These are phyloP conservation scores for Henicopernis longicauda DNA, from an alignment of 2,113 vertebrate species.

Conservation along the genomic window DNA sequence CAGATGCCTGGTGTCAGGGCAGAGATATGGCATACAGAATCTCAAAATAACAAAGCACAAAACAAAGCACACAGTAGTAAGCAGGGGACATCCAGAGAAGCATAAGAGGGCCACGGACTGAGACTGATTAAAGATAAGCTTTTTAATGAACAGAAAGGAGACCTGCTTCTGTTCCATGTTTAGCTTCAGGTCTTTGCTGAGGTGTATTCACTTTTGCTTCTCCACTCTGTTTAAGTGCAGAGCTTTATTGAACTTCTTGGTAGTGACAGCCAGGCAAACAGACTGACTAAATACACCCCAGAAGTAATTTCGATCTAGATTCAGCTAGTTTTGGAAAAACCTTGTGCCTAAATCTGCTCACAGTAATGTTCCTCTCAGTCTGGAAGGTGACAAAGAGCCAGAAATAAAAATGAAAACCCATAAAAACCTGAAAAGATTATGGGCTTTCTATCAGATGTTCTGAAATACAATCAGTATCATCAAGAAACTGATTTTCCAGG, in stretches of 20 bases:
- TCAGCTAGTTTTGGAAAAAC: not conserved
- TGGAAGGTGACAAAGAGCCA: not conserved
- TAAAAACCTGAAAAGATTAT: not conserved
- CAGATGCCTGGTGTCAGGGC: not conserved
- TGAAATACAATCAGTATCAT: not conserved
- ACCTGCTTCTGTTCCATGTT: not conserved
- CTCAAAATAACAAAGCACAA: not conserved
- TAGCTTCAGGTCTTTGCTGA: not conserved
- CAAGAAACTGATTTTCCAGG: not conserved
- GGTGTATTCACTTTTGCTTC: not conserved
- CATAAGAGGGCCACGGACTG: accelerated
- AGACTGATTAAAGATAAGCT: not conserved
- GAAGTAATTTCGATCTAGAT: not conserved
- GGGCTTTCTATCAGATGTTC: not conserved
- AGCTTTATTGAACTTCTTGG: not conserved
- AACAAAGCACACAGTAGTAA: not conserved
- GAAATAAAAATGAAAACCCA: not conserved
- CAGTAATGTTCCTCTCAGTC: not conserved
- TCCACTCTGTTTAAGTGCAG: not conserved
- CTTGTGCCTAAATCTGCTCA: not conserved
- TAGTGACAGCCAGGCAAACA: not conserved
- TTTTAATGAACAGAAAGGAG: not conserved
- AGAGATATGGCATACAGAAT: not conserved
- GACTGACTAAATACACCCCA: not conserved
- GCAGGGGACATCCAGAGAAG: not conserved